phyloP scores from a whole-genome alignment of 2,113 vertebrate genomes.

The Hypocryptadius cinnamomeus region DNA sequence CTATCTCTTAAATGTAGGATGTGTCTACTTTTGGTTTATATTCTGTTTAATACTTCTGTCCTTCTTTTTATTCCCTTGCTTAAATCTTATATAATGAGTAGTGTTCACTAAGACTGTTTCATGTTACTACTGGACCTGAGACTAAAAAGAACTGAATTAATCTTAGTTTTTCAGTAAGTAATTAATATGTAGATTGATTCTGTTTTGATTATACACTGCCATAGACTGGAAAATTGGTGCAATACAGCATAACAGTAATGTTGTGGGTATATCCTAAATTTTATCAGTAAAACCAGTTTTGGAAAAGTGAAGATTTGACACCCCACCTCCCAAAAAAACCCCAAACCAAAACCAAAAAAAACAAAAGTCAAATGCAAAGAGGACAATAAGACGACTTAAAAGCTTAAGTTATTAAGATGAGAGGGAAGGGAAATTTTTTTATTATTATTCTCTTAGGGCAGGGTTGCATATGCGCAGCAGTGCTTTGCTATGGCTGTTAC shows the following conservation, averaged over 20 bases:
- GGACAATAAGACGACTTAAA: background rate
- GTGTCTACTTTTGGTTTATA: background rate
- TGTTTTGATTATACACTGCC: background rate
- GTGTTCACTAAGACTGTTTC: background rate
- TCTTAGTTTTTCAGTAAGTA: slow-evolving; percentile 7
- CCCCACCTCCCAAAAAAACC: background rate
- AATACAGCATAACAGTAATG: background rate
- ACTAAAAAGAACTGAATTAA: background rate
- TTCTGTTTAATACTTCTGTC: background rate
- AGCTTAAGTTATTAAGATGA: background rate
- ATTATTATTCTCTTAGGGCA: background rate
- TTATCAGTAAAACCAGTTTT: background rate
- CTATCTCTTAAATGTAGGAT: background rate
- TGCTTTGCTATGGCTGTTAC: background rate
- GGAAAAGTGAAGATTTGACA: background rate
- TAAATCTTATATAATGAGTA: background rate
- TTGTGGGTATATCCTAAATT: background rate
- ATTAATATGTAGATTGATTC: background rate
- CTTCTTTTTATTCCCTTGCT: background rate
- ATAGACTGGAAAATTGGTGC: background rate
- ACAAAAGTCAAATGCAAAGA: background rate
- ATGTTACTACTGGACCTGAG: background rate
- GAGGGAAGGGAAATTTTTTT: background rate
- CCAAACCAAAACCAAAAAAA: background rate
- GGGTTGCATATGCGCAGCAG: background rate